Percentiles rank a stretch among this genome's conserved stretches.
These are phyloP conservation scores for Ceratina calcarata DNA, from an alignment of 1,140 invertebrate genomes.

Conservation along the genomic window DNA sequence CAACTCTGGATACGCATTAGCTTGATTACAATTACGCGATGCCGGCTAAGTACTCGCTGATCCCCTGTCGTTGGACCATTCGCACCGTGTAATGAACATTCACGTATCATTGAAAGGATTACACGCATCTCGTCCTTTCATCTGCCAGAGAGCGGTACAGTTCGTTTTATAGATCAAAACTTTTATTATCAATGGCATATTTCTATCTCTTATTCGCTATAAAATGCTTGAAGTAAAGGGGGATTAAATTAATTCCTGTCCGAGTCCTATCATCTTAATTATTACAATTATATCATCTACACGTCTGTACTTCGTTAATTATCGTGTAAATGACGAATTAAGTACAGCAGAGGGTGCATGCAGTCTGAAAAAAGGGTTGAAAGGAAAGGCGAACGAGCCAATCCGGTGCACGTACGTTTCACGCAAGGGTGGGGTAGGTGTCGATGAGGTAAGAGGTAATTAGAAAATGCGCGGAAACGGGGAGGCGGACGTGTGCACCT, in stretches of 20 bases:
- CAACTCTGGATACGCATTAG: conserved; percentile 59
- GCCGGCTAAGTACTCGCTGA: conserved; percentile 53
- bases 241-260: no score
- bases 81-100: conserved; percentile 19
- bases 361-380: not conserved
- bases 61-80: conserved; percentile 10
- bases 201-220: no score
- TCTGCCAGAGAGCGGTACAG: no score
- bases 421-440: not conserved
- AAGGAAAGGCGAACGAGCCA: not conserved
- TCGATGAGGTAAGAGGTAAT: conserved; percentile 16
- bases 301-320: no score
- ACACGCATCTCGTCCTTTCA: not conserved
- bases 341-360: no score
- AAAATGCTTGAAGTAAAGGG: no score
- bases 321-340: no score
- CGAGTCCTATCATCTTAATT: no score
- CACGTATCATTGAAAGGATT: conserved; percentile 19
- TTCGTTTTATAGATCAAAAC: no score
- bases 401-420: not conserved
- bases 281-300: no score
- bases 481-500: not conserved
- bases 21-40: conserved; percentile 66
- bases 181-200: no score
- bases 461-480: not conserved